These are phyloP conservation scores for Apaloderma vittatum DNA, from an alignment of 2,113 vertebrate species.

Conservation along the genomic window DNA sequence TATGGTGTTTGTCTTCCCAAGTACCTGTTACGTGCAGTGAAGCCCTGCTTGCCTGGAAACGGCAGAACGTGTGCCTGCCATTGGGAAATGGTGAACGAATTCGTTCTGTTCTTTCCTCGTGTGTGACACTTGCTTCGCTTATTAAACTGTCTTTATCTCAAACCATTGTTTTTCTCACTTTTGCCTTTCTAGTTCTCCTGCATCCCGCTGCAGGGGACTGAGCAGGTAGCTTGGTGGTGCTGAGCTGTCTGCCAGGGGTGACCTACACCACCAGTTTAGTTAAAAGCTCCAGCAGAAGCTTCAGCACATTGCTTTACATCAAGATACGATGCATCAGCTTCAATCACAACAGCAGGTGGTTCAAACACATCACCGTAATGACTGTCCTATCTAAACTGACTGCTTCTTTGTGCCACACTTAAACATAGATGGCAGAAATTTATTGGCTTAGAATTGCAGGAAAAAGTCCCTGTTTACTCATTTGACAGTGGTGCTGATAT, in stretches of 20 bases:
- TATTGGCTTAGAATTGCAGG: conserved; percentile 1
- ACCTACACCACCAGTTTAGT: neutral
- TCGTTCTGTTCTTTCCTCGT: neutral
- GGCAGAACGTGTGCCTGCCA: rapidly evolving
- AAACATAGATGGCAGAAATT: neutral
- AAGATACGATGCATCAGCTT: neutral
- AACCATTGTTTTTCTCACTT: neutral
- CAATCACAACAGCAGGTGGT: neutral
- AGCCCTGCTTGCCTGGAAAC: neutral
- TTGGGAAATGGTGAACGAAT: neutral
- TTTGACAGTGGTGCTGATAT: neutral
- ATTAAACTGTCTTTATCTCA: neutral
- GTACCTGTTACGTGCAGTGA: rapidly evolving
- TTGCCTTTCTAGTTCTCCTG: neutral
- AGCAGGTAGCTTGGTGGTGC: neutral
- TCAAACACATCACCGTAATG: neutral
- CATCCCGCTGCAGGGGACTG: rapidly evolving
- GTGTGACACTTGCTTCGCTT: neutral
- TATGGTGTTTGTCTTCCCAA: neutral
- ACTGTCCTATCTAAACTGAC: neutral
- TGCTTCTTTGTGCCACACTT: neutral
- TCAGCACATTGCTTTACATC: neutral
- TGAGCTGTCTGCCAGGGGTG: neutral
- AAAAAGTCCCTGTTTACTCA: neutral
- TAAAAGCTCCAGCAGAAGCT: neutral